A percentile compares a stretch with the other conserved stretches of the same genome.
phyloP scores from a whole-genome alignment of 2,797 vertebrate genomes.

The Molossus molossus region DNA sequence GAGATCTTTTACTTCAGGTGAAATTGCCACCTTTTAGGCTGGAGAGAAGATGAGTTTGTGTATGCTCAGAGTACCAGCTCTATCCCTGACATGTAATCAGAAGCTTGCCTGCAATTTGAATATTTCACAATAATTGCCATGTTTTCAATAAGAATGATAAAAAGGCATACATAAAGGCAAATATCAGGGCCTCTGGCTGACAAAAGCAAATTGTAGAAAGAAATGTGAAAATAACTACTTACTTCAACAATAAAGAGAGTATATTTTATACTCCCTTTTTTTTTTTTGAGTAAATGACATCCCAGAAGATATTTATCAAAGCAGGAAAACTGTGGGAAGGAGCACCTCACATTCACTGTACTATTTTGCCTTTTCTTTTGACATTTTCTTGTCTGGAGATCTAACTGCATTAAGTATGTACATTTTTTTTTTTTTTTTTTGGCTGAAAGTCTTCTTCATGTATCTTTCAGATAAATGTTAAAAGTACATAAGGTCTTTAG shows the following conservation, averaged over 20 bases:
- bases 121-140: conserved; percentile 87
- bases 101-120: conserved; percentile 84
- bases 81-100: conserved; percentile 82
- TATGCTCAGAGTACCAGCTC: conserved; percentile 71
- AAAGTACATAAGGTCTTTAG: conserved; percentile 92
- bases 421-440: conserved; percentile 90
- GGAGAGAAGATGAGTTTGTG: conserved; percentile 78
- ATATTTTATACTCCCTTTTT: conserved; percentile 88
- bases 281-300: conserved; percentile 92
- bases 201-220: conserved; percentile 88
- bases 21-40: conserved; percentile 69
- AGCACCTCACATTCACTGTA: conserved; percentile 91
- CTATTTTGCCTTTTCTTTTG: conserved; percentile 92
- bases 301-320: conserved; percentile 94
- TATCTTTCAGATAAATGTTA: conserved; percentile 93
- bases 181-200: conserved; percentile 88
- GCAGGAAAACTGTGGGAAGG: conserved; percentile 90
- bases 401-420: conserved; percentile 94
- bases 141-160: conserved; percentile 86
- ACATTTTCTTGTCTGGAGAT: conserved; percentile 92
- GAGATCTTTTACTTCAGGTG: conserved; percentile 54
- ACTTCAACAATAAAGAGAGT: conserved; percentile 88
- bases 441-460: conserved; percentile 91
- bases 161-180: conserved; percentile 85
- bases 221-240: conserved; percentile 89